These are phyloP conservation scores for Ganaspis sp. DNA, from an alignment of 1,140 invertebrate species.

Conservation along the genomic window DNA sequence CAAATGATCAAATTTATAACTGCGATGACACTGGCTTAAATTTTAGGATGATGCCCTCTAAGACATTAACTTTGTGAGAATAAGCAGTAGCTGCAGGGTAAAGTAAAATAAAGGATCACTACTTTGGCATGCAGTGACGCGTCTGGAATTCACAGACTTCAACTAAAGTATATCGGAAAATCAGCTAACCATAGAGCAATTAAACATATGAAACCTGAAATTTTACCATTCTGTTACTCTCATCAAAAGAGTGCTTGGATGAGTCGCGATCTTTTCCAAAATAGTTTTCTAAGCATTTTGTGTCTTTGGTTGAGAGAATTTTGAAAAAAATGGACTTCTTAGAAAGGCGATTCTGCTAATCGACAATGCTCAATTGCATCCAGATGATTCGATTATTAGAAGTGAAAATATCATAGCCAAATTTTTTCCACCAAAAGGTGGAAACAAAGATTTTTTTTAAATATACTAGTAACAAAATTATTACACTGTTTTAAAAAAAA, in stretches of 20 bases:
- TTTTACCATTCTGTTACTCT: conserved; percentile 46
- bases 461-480: too few species aligned
- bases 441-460: too few species aligned
- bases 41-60: conserved; percentile 51
- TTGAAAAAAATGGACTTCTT: conserved; percentile 60
- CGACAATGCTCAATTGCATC: conserved; percentile 67
- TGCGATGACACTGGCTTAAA: conserved; percentile 51
- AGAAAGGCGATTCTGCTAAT: conserved; percentile 68
- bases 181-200: conserved; percentile 62
- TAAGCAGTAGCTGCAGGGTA: conserved; percentile 47
- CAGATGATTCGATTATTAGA: conserved; percentile 49
- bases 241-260: conserved; percentile 55
- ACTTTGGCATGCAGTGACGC: conserved; percentile 43
- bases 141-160: conserved; percentile 60
- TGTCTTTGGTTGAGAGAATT: conserved; percentile 62
- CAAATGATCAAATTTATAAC: conserved; percentile 50
- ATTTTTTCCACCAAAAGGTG: conserved; percentile 72
- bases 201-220: conserved; percentile 49
- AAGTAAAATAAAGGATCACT: conserved; percentile 53
- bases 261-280: conserved; percentile 44
- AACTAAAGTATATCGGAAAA: conserved; percentile 63
- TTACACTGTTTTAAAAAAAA: too few species aligned
- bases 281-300: conserved; percentile 57
- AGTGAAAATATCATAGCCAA: conserved; percentile 60
- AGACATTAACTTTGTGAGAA: conserved; percentile 44